These are phyloP conservation scores for Callimico goeldii DNA, from an alignment of 2,797 vertebrate genomes.

Conservation along the genomic window DNA sequence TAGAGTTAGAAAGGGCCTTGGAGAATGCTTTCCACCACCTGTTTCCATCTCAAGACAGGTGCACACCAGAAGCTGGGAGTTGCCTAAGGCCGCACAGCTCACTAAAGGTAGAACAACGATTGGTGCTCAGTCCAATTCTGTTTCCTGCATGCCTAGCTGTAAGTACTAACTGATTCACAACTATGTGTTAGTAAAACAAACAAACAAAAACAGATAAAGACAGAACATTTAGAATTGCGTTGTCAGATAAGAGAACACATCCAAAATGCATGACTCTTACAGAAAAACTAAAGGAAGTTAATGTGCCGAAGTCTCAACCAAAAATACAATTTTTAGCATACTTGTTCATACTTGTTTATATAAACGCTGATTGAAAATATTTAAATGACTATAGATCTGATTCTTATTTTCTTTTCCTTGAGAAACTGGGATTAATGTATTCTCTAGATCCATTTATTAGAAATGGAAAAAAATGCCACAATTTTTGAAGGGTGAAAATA, in stretches of 20 bases:
- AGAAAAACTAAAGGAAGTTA: slow-evolving; percentile 11
- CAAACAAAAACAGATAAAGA: not conserved
- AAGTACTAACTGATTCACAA: not conserved
- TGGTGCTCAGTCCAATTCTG: not conserved
- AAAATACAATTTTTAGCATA: not conserved
- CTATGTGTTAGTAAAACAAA: not conserved
- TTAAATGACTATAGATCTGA: not conserved
- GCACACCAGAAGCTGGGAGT: not conserved
- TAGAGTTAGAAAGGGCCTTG: not conserved
- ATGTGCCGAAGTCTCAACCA: not conserved
- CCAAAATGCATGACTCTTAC: not conserved
- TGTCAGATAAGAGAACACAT: not conserved
- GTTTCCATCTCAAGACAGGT: not conserved
- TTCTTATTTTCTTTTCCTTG: not conserved
- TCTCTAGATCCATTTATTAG: not conserved
- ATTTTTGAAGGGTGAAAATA: not conserved
- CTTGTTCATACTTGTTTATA: not conserved
- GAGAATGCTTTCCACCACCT: not conserved
- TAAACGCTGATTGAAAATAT: slow-evolving; percentile 10
- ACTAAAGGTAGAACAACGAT: not conserved
- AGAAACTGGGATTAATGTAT: not conserved
- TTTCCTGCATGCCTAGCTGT: not conserved
- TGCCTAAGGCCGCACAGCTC: not conserved
- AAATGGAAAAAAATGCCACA: not conserved
- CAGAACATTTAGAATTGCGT: not conserved